Conservation (phyloP, 2,797 vertebrate genomes). For the Hephaestus fuliginosus region DNA sequence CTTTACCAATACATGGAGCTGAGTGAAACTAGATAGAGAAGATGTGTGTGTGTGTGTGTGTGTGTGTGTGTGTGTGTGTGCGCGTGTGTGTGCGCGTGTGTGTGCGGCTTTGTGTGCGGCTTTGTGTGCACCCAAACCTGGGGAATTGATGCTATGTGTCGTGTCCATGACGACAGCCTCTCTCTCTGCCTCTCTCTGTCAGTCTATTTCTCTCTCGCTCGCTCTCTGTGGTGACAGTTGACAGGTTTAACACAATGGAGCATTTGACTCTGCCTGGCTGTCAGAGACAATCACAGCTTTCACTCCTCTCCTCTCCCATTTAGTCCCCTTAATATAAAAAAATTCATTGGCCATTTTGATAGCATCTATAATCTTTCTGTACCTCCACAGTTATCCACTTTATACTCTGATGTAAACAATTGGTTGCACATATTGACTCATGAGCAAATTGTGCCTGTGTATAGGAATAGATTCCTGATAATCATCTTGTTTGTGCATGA, state of each 20-base stretch:
- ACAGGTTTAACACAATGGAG: conserved; percentile 74
- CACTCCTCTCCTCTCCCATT: conserved; percentile 16
- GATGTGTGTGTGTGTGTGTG: conserved; percentile 22
- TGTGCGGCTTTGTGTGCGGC: conserved; percentile 13
- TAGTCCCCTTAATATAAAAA: conserved; percentile 4
- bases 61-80: conserved; percentile 6
- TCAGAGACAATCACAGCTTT: conserved; percentile 52
- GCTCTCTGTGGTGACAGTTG: conserved; percentile 70
- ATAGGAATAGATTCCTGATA: conserved; percentile 19
- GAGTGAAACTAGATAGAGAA: conserved; percentile 28
- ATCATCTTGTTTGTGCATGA: conserved; percentile 8
- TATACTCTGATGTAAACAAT: conserved; percentile 4
- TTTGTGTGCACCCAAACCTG: conserved; percentile 41
- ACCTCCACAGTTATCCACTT: background rate
- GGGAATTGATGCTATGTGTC: conserved; percentile 66
- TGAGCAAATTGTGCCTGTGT: background rate
- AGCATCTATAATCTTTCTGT: background rate
- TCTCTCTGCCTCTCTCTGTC: conserved; percentile 18
- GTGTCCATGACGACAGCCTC: conserved; percentile 74
- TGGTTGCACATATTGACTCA: conserved; percentile 18
- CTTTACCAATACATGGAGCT: conserved; percentile 39
- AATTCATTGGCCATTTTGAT: background rate
- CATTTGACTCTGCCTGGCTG: conserved; percentile 53
- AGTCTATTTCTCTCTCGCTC: conserved; percentile 41
- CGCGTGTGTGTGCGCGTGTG: conserved; percentile 18